These are phyloP conservation scores for Junco hyemalis DNA, from an alignment of 2,113 vertebrate species.

Conservation along the genomic window DNA sequence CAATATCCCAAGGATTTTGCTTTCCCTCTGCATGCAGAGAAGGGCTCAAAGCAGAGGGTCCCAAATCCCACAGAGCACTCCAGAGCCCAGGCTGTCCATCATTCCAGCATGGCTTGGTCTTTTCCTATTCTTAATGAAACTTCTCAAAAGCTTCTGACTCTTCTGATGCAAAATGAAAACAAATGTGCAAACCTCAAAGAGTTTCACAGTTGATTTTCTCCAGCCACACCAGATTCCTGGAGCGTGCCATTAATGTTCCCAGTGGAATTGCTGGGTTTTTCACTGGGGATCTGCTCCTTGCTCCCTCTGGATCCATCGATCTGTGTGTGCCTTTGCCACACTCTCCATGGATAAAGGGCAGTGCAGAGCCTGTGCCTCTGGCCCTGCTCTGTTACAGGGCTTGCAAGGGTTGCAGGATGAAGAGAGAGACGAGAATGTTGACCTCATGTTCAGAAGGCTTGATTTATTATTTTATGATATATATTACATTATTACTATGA, in stretches of 20 bases:
- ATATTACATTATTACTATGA: too few relatives aligned
- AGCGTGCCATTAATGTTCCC: background rate
- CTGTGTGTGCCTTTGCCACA: background rate
- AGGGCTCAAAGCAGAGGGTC: background rate
- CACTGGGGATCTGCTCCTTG: background rate
- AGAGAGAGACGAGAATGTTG: too few relatives aligned
- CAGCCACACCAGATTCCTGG: background rate
- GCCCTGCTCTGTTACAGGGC: background rate
- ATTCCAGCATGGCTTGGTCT: background rate
- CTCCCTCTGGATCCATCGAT: background rate
- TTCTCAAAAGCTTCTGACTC: background rate
- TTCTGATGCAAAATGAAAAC: slow-evolving; percentile 15
- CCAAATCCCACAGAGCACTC: accelerated
- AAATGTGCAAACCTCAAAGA: background rate
- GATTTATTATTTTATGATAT: too few relatives aligned
- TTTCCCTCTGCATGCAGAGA: background rate
- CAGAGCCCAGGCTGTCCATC: background rate
- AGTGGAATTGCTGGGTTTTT: background rate
- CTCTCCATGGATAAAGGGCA: background rate
- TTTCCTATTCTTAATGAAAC: background rate
- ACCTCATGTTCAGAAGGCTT: too few relatives aligned
- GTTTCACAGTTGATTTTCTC: background rate
- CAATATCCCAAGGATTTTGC: background rate
- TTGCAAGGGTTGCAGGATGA: too few relatives aligned
- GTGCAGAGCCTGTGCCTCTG: background rate